phyloP scores from a whole-genome alignment of 2,113 vertebrate species.

The Taxidea taxus region DNA sequence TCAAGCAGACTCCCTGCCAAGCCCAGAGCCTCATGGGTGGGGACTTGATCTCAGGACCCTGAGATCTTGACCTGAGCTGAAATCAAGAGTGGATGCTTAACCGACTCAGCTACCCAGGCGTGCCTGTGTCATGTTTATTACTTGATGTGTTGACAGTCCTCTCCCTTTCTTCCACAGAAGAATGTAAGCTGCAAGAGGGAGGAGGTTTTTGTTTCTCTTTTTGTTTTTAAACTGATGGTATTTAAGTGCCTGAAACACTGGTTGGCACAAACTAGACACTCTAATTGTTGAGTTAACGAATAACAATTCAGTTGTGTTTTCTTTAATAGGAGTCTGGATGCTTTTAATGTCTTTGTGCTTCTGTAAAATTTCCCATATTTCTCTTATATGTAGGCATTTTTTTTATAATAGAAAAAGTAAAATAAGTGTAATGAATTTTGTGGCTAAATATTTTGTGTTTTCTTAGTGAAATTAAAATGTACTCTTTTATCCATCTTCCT shows the following conservation, averaged over 20 bases:
- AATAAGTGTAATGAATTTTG: conserved; percentile 27
- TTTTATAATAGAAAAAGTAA: conserved; percentile 43
- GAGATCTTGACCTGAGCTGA: background rate
- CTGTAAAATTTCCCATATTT: background rate
- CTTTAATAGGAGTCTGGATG: background rate
- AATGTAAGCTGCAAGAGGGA: background rate
- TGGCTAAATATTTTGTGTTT: conserved; percentile 1
- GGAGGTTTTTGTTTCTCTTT: background rate
- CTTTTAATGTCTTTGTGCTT: background rate
- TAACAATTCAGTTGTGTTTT: background rate
- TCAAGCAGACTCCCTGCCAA: background rate
- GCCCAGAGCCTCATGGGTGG: background rate
- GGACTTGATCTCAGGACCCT: background rate
- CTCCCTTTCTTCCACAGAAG: background rate
- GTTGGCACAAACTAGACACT: background rate
- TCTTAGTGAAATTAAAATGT: conserved; percentile 7
- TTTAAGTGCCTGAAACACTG: background rate
- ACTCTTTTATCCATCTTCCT: background rate
- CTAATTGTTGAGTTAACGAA: background rate
- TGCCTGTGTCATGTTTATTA: background rate
- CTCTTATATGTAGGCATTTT: background rate
- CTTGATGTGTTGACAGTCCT: background rate
- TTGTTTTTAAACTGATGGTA: background rate
- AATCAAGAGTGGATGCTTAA: background rate
- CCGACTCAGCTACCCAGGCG: background rate